Base-by-base conservation (phyloP, 2,113 vertebrate species). In the Ciconia boyciana region DNA sequence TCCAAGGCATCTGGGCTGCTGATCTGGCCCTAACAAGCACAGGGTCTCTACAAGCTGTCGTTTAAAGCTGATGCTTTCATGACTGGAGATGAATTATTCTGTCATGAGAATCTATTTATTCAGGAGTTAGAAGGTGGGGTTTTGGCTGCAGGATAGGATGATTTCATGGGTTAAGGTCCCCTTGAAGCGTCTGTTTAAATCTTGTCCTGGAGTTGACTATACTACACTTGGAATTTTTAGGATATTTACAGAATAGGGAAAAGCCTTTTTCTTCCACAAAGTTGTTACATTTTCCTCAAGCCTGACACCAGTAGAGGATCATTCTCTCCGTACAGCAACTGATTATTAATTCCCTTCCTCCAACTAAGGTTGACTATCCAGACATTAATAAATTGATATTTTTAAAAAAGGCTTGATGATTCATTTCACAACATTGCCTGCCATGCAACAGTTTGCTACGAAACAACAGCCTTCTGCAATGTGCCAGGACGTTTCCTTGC, bases 91-190 rank as follows among this genome's bases (percentile, higher is more conserved):
- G 98, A 99, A 99, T 99, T 98, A 98, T 98, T 98, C 98, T 99
- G 98, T 98, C 98, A 98, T 91, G 95, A 97, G 96, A 98, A 98
- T 98, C 98, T 98, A 98, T 99, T 99, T 99, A 99, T 99, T 99
- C 98, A 98, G 98, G 98, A 98, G 98, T 98, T 98, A 98, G 97
- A 98, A 97, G 99, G 98, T 98, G 98, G 92, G 95, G 98, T 97
- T 98, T 97, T 98, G 98, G 98, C 98, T 98, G 98, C 98, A 98
- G 98, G 98, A 99, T 95, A 98, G 98, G 95, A 97, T 98, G 98
- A 99, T 98, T 99, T 99, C 98, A 98, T 97, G 98, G 98, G 98
- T 98, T 98, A 98, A 98, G 97, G 98, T 99, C 98, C 97, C 98
- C 98, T 98, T 98, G 97, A 99, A 99, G 98, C 83, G 88, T 98